Evolutionary conservation across 1,140 invertebrate genomes (phyloP).

Genomic region (Lycorma delicatula): DNA sequence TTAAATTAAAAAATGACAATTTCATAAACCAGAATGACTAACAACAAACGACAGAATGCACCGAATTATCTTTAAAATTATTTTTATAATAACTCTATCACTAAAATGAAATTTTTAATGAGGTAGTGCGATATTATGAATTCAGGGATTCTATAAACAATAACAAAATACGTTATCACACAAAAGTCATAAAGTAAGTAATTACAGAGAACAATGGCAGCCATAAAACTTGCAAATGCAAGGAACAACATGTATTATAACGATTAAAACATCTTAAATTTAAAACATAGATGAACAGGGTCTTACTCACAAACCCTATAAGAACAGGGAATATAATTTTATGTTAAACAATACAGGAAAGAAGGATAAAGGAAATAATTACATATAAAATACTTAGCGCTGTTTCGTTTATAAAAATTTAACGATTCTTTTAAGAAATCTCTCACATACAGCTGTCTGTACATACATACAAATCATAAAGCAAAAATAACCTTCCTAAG

Average conservation of each 20-base stretch:
- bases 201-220: not conserved
- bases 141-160: constrained; percentile 5
- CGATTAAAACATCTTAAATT: not conserved
- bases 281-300: not conserved
- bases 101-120: too few species aligned
- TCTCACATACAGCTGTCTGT: not conserved
- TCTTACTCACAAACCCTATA: not conserved
- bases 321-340: not conserved
- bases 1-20: too few species aligned
- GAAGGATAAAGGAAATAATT: not conserved
- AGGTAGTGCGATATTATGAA: not conserved
- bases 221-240: not conserved
- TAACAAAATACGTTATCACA: not conserved
- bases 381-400: not conserved
- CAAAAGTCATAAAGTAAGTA: not conserved
- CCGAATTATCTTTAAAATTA: too few species aligned
- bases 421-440: not conserved
- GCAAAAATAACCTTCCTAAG: not conserved
- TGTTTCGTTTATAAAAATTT: not conserved
- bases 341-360: not conserved
- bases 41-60: too few species aligned
- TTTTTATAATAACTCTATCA: too few species aligned
- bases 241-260: constrained; percentile 1
- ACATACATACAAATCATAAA: not conserved
- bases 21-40: too few species aligned